Base-by-base conservation (phyloP, 1,140 invertebrate genomes). In the Uloborus diversus region DNA sequence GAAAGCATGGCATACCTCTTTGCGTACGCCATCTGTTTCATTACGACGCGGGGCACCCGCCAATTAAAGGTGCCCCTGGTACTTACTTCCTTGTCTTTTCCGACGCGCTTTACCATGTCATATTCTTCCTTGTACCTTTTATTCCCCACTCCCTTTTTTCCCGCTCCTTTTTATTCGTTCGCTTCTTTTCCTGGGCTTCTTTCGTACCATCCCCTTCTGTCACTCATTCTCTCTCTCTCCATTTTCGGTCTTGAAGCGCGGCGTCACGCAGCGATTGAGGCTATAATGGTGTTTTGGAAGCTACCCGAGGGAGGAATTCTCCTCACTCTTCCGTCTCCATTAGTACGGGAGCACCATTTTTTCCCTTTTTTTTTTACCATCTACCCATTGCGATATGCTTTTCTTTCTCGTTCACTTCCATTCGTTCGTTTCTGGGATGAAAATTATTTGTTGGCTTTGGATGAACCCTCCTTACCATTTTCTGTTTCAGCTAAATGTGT, bases 401-500 rank as follows among this genome's bases (percentile, higher is more conserved):
- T 75, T 75, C 70, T 75, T 75, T 64, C 27, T 32, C 57, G 57
- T 32, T 61, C 56, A 20, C 17, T 33, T n/a, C 30, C 28, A 33
- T 25, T n/a, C 32, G 5, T 23, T 11, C 17, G 7, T 56, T 37
- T 64, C 33, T 57, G 69, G 23, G 61, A 71, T 47, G 51, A 76
- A 76, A 76, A 76, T 76, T 62, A 76, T 76, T 76, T 76, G 65
- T 76, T 64, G 62, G 73, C 42, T 57, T 71, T 64, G 30, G 35
- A 62, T 75, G 70, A 75, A 62, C 70, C 57, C 73, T 59, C 73
- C 73, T 76, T 76, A 76, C 73, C 73, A 76, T 76, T 75, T 75
- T 75, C 70, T 75, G 70, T 64, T 75, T 59, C 69, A 32, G 37
- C 70, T 62, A 71, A 56, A 69, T 30, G 66, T 28, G 47, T 75